Percentiles rank a stretch among this genome's conserved stretches.
phyloP scores from a whole-genome alignment of 2,797 vertebrate species.

The Lemur catta region DNA sequence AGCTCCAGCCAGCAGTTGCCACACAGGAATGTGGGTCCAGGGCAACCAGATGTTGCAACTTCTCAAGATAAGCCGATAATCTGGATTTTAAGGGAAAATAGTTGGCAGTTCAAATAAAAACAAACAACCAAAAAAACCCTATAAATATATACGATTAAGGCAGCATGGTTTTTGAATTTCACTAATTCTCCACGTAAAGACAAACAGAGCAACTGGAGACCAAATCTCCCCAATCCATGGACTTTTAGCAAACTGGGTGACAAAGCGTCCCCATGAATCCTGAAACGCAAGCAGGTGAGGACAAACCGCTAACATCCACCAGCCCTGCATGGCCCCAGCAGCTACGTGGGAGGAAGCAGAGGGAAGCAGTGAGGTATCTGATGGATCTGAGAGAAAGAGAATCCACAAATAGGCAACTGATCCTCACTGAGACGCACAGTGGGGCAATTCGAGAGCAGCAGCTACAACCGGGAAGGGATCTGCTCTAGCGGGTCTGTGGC shows the following conservation, averaged over 20 bases:
- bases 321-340: background rate
- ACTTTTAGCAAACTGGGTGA: background rate
- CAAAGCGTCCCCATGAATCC: background rate
- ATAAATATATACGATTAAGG: background rate
- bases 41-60: background rate
- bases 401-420: background rate
- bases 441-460: background rate
- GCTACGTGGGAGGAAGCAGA: background rate
- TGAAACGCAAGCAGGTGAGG: background rate
- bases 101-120: background rate
- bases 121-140: background rate
- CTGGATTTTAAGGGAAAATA: background rate
- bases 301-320: background rate
- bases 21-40: background rate
- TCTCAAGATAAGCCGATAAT: background rate
- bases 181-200: background rate
- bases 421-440: background rate
- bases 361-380: background rate
- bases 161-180: background rate
- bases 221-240: background rate
- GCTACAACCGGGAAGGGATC: background rate
- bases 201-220: background rate
- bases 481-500: background rate
- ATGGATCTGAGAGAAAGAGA: background rate
- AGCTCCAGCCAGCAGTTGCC: background rate